phyloP scores from a whole-genome alignment of 2,888 invertebrate genomes.

The Eledona agricola region DNA sequence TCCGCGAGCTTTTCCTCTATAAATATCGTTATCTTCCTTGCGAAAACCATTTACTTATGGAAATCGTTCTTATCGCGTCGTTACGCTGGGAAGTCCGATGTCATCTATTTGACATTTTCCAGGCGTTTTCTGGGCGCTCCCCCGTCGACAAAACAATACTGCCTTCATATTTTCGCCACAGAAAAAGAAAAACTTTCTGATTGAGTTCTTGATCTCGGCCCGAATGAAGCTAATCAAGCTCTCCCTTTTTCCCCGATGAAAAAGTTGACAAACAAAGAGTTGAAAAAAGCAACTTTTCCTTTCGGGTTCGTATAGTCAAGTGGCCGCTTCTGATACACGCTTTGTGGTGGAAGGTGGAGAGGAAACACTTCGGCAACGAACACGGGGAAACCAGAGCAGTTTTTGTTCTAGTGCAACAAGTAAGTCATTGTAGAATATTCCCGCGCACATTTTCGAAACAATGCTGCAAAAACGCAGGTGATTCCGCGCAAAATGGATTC shows the following conservation, averaged over 20 bases:
- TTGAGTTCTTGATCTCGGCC: neutral
- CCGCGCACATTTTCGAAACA: slow-evolving; percentile 23
- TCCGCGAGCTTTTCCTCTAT: slow-evolving; percentile 43
- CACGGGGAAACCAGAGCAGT: slow-evolving; percentile 16
- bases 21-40: slow-evolving; percentile 45
- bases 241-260: slow-evolving; percentile 1
- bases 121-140: slow-evolving; percentile 12
- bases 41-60: slow-evolving; percentile 48
- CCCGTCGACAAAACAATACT: neutral
- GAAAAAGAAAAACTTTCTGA: neutral
- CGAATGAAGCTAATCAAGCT: slow-evolving; percentile 9
- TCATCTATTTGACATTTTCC: slow-evolving; percentile 36
- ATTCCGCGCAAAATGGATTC: slow-evolving; percentile 13
- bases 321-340: slow-evolving; percentile 21
- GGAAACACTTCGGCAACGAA: slow-evolving; percentile 33
- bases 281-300: slow-evolving; percentile 15
- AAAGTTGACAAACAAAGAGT: slow-evolving; percentile 26
- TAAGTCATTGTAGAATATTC: slow-evolving; percentile 25
- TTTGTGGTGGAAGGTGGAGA: slow-evolving; percentile 24
- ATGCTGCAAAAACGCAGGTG: slow-evolving; percentile 8
- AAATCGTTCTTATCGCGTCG: slow-evolving; percentile 46
- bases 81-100: slow-evolving; percentile 37
- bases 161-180: neutral
- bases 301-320: slow-evolving; percentile 20
- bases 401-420: slow-evolving; percentile 39